Evolutionary conservation across 2,113 vertebrate species (phyloP).

Genomic region (Dinomys branickii): DNA sequence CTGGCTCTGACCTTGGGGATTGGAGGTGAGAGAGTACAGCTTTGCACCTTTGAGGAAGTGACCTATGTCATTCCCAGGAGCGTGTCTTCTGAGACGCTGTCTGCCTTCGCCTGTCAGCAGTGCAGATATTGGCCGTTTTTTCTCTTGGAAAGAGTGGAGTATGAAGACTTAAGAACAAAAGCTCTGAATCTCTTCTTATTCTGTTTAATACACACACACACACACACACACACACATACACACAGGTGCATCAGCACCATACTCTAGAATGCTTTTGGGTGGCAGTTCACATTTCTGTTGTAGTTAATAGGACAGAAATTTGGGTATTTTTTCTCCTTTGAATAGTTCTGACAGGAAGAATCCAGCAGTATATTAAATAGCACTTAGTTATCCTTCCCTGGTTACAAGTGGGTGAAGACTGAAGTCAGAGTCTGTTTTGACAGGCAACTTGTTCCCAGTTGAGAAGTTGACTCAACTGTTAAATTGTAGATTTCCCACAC

Average conservation of each 20-base stretch:
- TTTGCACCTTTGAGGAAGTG: slow-evolving; percentile 35
- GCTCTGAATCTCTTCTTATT: background rate
- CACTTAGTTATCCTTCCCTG: background rate
- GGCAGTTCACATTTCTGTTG: background rate
- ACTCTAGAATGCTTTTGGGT: background rate
- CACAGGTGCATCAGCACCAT: background rate
- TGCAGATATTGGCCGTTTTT: slow-evolving; percentile 57
- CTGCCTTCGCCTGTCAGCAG: slow-evolving; percentile 78
- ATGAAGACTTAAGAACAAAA: slow-evolving; percentile 58
- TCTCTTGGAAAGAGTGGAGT: slow-evolving; percentile 17
- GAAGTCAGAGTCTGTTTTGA: slow-evolving; percentile 85
- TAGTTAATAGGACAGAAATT: slow-evolving; percentile 21
- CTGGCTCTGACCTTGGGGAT: slow-evolving; percentile 56
- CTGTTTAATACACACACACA: background rate
- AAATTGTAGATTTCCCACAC: slow-evolving; percentile 73
- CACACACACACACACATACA: background rate
- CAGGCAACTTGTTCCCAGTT: slow-evolving; percentile 77
- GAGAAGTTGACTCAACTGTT: slow-evolving; percentile 76
- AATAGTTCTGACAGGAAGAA: slow-evolving; percentile 45
- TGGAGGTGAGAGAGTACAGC: background rate
- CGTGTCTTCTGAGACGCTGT: slow-evolving; percentile 72
- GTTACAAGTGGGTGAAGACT: slow-evolving; percentile 76
- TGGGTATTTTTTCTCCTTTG: background rate
- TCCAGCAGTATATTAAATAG: slow-evolving; percentile 19
- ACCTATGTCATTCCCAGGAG: slow-evolving; percentile 64